These are phyloP conservation scores for Argopecten irradians DNA, from an alignment of 1,140 invertebrate species.

Conservation along the genomic window DNA sequence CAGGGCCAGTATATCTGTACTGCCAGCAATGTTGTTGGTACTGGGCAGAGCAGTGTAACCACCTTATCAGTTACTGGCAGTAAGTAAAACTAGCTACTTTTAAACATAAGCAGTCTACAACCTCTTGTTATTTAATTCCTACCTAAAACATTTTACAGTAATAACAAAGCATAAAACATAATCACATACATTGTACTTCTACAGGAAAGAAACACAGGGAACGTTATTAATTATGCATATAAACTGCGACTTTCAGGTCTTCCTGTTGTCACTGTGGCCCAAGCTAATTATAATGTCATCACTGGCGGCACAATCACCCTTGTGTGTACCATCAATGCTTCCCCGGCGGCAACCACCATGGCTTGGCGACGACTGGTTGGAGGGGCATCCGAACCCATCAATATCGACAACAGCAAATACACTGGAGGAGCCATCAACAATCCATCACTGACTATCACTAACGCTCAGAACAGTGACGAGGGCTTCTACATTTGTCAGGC, in stretches of 20 bases:
- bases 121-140: too few species aligned
- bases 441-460: conserved; percentile 25
- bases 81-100: too few species aligned
- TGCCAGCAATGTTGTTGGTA: conserved; percentile 30
- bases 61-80: conserved; percentile 29
- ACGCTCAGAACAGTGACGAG: conserved; percentile 25
- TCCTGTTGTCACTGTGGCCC: conserved; percentile 14
- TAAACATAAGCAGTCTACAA: too few species aligned
- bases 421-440: neutral
- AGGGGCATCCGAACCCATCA: conserved; percentile 13
- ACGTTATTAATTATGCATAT: too few species aligned
- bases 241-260: conserved; percentile 27
- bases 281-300: neutral
- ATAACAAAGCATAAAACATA: too few species aligned
- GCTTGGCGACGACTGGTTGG: conserved; percentile 30
- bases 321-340: conserved; percentile 35
- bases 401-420: neutral
- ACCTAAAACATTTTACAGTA: too few species aligned
- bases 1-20: conserved; percentile 30
- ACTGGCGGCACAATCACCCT: conserved; percentile 25
- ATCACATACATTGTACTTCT: too few species aligned
- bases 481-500: conserved; percentile 29
- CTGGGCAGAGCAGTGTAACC: neutral
- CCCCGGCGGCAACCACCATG: conserved; percentile 24
- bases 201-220: too few species aligned